Conservation (phyloP, 2,888 invertebrate genomes). For the Lepas anatifera region DNA sequence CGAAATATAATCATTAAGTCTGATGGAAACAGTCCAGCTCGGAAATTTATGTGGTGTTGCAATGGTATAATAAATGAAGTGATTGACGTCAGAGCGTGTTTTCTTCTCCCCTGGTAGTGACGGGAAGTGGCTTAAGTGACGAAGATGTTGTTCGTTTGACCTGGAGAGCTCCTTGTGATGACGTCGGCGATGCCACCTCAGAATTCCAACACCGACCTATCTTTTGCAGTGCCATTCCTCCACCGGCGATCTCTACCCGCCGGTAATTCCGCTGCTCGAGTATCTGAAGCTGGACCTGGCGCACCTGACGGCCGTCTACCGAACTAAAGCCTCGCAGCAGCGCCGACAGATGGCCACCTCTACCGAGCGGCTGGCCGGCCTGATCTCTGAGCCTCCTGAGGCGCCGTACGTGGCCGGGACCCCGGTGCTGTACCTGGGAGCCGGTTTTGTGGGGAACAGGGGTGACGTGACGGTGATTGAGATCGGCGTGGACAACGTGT, state of each 20-base stretch:
- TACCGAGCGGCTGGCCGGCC: background rate
- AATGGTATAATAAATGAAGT: too few species aligned
- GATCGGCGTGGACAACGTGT: constrained; percentile 33
- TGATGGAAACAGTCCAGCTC: too few species aligned
- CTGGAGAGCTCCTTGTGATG: too few species aligned
- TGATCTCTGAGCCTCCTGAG: background rate
- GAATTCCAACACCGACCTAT: too few species aligned
- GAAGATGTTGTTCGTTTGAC: too few species aligned
- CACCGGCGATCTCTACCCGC: constrained; percentile 37
- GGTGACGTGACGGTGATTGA: constrained; percentile 44
- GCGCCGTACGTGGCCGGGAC: constrained; percentile 32
- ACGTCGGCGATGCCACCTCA: too few species aligned
- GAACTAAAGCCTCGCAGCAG: background rate
- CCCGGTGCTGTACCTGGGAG: constrained; percentile 39
- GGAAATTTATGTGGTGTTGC: too few species aligned
- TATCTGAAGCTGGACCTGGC: constrained; percentile 24
- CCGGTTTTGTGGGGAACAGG: constrained; percentile 36
- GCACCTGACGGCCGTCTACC: constrained; percentile 8
- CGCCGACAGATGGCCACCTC: background rate
- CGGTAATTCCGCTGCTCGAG: constrained; percentile 36
- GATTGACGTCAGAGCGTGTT: too few species aligned
- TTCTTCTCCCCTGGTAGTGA: too few species aligned
- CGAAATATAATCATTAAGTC: too few species aligned
- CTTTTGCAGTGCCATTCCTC: constrained; percentile 32
- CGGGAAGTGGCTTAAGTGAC: too few species aligned